A percentile compares a stretch with the other conserved stretches of the same genome.
phyloP scores from a whole-genome alignment of 2,113 vertebrate genomes.

The Cercopithecus mona region DNA sequence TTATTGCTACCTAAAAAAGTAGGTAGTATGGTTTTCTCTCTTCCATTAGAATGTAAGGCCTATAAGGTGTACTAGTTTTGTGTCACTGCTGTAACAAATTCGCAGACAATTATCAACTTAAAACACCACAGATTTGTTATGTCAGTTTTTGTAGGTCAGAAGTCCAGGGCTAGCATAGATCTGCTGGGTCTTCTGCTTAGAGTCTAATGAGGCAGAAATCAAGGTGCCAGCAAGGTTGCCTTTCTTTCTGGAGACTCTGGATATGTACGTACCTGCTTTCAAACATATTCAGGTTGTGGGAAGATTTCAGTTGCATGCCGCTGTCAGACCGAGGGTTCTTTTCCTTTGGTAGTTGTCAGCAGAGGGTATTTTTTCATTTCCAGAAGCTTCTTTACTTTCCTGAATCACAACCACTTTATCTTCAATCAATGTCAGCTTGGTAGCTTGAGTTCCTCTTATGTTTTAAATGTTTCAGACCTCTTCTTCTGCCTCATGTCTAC shows the following conservation, averaged over 20 bases:
- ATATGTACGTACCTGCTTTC: neutral
- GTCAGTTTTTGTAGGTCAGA: neutral
- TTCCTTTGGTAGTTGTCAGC: neutral
- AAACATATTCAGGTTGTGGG: neutral
- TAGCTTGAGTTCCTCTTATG: neutral
- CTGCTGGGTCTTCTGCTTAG: neutral
- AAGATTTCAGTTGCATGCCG: neutral
- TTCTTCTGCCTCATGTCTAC: neutral
- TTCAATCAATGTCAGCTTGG: neutral
- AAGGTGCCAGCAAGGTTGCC: neutral
- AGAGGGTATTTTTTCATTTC: neutral
- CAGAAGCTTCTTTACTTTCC: rapidly evolving
- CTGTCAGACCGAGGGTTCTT: neutral
- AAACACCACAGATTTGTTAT: neutral
- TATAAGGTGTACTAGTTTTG: neutral
- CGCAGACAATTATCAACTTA: neutral
- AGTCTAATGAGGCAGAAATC: neutral
- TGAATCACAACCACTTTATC: neutral
- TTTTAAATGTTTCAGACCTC: neutral
- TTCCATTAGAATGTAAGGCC: neutral
- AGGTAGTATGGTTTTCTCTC: neutral
- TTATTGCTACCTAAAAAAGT: neutral
- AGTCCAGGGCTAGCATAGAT: neutral
- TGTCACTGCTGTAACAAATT: neutral
- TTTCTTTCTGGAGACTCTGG: neutral